Evolutionary conservation across 2,797 vertebrate species (phyloP).

Genomic region (Delichon dasypus): DNA sequence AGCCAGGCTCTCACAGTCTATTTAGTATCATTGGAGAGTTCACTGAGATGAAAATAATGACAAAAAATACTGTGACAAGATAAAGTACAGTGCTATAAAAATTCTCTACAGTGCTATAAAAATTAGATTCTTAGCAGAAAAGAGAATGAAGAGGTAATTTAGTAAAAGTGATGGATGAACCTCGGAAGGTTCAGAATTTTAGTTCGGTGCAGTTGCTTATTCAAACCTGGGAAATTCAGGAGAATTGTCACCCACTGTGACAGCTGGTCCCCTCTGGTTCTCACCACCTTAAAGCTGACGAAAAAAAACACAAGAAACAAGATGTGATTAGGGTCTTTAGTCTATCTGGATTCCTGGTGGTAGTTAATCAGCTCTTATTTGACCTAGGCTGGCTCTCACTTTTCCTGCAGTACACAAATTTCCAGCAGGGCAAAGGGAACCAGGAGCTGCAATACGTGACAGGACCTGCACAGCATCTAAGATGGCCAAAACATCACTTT

Average conservation of each 20-base stretch:
- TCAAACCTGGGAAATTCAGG: constrained; percentile 31
- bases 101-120: constrained; percentile 73
- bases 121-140: constrained; percentile 71
- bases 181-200: constrained; percentile 47
- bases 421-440: neutral
- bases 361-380: neutral
- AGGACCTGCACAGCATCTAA: neutral
- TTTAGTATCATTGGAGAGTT: constrained; percentile 32
- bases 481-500: neutral
- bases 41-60: constrained; percentile 67
- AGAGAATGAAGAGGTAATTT: constrained; percentile 70
- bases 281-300: neutral
- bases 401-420: neutral
- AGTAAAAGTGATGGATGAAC: constrained; percentile 70
- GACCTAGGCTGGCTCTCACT: neutral
- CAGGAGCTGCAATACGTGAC: neutral
- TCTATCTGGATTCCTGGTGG: neutral
- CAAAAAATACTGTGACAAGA: constrained; percentile 70
- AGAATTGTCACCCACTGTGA: neutral
- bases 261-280: neutral
- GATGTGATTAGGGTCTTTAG: neutral
- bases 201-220: constrained; percentile 23
- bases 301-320: neutral
- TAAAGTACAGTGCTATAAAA: constrained; percentile 71
- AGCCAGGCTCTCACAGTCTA: neutral